phyloP scores from a whole-genome alignment of 2,113 vertebrate genomes.

The Ochotona princeps region DNA sequence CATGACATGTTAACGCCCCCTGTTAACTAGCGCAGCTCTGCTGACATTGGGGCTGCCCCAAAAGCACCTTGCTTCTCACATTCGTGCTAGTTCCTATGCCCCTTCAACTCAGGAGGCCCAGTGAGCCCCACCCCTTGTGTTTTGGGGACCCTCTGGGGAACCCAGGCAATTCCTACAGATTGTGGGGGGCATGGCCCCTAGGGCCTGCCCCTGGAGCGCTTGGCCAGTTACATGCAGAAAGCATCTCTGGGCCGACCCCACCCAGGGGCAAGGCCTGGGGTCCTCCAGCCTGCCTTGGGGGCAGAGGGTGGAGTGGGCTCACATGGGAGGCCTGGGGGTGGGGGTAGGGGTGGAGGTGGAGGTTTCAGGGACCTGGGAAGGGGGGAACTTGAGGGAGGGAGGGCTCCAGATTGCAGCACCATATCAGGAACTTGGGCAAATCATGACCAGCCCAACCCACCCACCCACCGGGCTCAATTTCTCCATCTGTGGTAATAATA shows the following conservation, averaged over 20 bases:
- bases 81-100: not conserved
- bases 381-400: slow-evolving; percentile 27
- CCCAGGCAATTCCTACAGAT: not conserved
- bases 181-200: not conserved
- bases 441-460: not conserved
- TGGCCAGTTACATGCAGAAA: slow-evolving; percentile 55
- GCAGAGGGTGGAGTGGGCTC: not conserved
- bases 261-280: not conserved
- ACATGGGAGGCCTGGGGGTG: no score
- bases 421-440: slow-evolving; percentile 54
- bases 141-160: not conserved
- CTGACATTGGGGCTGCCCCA: slow-evolving; percentile 31
- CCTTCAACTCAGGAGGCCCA: fast-evolving
- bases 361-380: not conserved
- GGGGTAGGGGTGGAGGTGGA: not conserved
- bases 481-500: slow-evolving; percentile 78
- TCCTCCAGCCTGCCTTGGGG: not conserved
- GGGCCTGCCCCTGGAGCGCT: slow-evolving; percentile 7
- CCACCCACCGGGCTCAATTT: slow-evolving; percentile 46
- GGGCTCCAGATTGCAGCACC: slow-evolving; percentile 15
- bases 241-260: not conserved
- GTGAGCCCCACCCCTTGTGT: not conserved
- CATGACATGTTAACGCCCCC: slow-evolving; percentile 48
- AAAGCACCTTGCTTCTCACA: not conserved
- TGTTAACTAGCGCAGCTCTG: slow-evolving; percentile 53